Conservation (phyloP, 2,113 vertebrate genomes). For the Capreolus pygargus region DNA sequence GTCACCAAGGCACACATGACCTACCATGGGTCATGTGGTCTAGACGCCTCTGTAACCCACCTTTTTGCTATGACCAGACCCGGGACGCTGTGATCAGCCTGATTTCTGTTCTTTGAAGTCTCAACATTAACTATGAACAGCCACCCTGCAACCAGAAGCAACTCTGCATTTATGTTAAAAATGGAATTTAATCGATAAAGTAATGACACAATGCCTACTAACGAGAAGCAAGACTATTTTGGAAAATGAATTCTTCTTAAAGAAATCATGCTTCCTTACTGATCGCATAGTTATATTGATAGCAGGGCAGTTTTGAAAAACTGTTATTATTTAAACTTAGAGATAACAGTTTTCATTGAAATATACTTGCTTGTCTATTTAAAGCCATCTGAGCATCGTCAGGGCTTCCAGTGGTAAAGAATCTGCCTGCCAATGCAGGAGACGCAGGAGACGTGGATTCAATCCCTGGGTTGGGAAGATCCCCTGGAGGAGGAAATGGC, state of each 20-base stretch:
- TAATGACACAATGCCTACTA: constrained; percentile 23
- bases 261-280: constrained; percentile 42
- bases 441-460: neutral
- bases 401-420: neutral
- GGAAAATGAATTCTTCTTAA: constrained; percentile 47
- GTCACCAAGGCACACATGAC: rapidly evolving
- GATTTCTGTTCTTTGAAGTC: constrained; percentile 59
- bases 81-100: constrained; percentile 27
- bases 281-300: constrained; percentile 1
- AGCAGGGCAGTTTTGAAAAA: constrained; percentile 19
- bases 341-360: neutral
- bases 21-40: neutral
- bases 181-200: constrained; percentile 10
- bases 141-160: constrained; percentile 47
- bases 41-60: constrained; percentile 39
- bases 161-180: constrained; percentile 35
- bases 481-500: neutral
- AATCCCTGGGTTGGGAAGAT: neutral
- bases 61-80: constrained; percentile 13
- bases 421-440: neutral
- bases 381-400: constrained; percentile 6
- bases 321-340: neutral
- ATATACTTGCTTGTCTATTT: neutral
- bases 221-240: constrained; percentile 31
- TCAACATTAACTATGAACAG: constrained; percentile 29